Evolutionary conservation across 2,888 invertebrate genomes (phyloP), one percentile per base, ranked within the genome.

Genomic region (Cepaea hortensis): DNA sequence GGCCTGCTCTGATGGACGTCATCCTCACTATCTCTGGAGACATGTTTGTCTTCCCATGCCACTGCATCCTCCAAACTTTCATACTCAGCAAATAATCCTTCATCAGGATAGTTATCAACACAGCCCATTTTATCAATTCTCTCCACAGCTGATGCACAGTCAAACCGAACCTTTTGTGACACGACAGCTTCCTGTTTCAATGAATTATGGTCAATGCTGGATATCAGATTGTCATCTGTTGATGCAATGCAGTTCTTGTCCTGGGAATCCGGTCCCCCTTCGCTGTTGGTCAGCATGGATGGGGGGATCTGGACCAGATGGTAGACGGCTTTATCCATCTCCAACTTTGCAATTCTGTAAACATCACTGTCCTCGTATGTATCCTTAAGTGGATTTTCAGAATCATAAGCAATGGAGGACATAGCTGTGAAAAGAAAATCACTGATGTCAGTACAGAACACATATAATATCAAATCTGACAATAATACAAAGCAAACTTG

Each of bases 91-190:
- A 75, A 61, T 3, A 75, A 9, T 11, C 20, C n/a, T 55, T 55
- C 73, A 3, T 77, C 77, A 20, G 65, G 62, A 75, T 72, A 75
- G 20, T 68, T 13, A 20, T 77, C 77, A 7, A 84, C 18, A 55
- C 84, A 84, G 18, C 84, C 84, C 46, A 77, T 23, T 62, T 77
- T 3, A 50, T 84, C 84, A 68, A 84, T 84, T 77, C 65, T 73
- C 11, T 84, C 84, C 1, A 84, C 84, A n/a, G 84, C 84, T 35
- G 77, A 65, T 15, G 84, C 84, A 62, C 61, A 50, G 50, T 77
- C 77, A 18, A 84, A 84, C 18, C 15, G 48, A 20, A 68, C 18
- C 6, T 9, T 15, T 18, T 81, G 68, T 5, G 50, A 50, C 3
- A 20, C 18, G 55, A n/a, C 13, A 23, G 3, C 23, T 20, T 50